phyloP scores from a whole-genome alignment of 2,113 vertebrate genomes.

The Plotosus lineatus region DNA sequence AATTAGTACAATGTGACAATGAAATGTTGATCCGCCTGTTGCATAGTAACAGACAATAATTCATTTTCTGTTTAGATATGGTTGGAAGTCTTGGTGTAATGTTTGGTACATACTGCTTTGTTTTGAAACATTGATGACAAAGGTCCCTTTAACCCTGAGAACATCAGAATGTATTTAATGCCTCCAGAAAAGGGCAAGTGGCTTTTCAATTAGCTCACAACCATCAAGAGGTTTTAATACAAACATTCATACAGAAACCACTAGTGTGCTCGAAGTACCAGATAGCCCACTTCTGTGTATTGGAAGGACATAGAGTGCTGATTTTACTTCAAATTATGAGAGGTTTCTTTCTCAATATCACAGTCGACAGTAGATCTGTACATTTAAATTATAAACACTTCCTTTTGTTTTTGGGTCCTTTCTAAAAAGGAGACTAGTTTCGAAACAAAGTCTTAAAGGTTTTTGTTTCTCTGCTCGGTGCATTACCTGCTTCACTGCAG shows the following conservation, averaged over 20 bases:
- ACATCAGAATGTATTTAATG: conserved; percentile 26
- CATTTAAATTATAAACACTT: conserved; percentile 60
- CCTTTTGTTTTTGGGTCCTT: conserved; percentile 66
- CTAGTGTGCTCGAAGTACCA: conserved; percentile 51
- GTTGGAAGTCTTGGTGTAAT: neutral
- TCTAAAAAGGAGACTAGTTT: conserved; percentile 63
- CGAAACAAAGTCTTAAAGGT: conserved; percentile 64
- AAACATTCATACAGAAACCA: conserved; percentile 20
- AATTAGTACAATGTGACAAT: conserved; percentile 30
- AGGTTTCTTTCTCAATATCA: conserved; percentile 63
- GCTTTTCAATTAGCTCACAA: conserved; percentile 16
- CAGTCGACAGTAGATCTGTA: conserved; percentile 83
- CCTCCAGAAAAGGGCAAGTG: conserved; percentile 29
- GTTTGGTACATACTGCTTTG: conserved; percentile 11
- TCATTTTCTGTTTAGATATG: neutral
- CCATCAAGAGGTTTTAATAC: conserved; percentile 4
- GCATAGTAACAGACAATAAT: conserved; percentile 23
- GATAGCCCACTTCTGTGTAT: conserved; percentile 59
- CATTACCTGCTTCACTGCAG: conserved; percentile 64
- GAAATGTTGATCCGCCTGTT: conserved; percentile 5
- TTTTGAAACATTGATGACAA: conserved; percentile 12
- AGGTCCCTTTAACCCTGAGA: conserved; percentile 52
- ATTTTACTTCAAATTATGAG: conserved; percentile 67
- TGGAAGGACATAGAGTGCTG: conserved; percentile 37
- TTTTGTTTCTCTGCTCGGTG: conserved; percentile 52